Conservation (phyloP, 2,888 invertebrate genomes). For the Sminthurinus aureus region DNA sequence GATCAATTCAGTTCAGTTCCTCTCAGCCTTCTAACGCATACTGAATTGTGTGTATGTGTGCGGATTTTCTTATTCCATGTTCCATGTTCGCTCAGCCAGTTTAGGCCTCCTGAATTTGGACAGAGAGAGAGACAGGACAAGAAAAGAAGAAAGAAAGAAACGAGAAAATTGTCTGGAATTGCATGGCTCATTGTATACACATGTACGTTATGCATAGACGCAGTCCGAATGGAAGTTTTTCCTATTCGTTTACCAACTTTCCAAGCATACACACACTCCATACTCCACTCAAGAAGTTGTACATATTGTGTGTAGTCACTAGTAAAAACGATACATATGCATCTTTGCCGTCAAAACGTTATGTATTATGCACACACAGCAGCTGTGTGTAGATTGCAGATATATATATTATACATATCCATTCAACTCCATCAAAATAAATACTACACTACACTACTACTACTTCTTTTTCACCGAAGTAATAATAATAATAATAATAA, state of each 20-base stretch:
- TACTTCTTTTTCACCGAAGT: not conserved
- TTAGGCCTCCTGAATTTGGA: not conserved
- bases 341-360: not conserved
- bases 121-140: no score
- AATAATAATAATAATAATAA: no score
- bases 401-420: not conserved
- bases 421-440: not conserved
- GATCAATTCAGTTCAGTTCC: not conserved
- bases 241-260: conserved; percentile 17
- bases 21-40: conserved; percentile 2
- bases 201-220: not conserved
- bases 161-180: not conserved
- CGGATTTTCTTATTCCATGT: conserved; percentile 28
- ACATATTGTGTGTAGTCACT: not conserved
- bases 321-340: not conserved
- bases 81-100: not conserved
- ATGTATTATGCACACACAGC: not conserved
- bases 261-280: not conserved
- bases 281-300: not conserved
- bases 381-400: not conserved
- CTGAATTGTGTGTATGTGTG: conserved; percentile 14
- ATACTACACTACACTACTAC: not conserved
- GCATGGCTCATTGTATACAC: no score
- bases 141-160: not conserved
- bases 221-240: conserved; percentile 10